Conservation (phyloP, 2,797 vertebrate species). For the Sus cebifrons region DNA sequence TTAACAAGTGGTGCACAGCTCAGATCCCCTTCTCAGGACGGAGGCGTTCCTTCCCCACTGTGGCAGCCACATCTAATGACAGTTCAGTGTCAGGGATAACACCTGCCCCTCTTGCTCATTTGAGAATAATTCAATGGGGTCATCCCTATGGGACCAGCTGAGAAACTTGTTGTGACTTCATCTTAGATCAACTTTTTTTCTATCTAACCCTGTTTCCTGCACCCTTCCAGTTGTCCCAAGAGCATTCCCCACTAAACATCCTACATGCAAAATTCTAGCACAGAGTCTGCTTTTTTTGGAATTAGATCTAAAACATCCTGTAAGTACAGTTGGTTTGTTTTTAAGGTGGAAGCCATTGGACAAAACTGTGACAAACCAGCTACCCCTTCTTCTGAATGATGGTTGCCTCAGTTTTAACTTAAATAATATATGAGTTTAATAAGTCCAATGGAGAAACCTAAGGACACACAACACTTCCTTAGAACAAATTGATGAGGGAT, state of each 20-base stretch:
- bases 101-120: background rate
- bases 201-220: background rate
- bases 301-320: background rate
- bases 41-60: background rate
- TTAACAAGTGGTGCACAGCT: background rate
- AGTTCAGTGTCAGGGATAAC: background rate
- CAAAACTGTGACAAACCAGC: background rate
- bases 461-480: background rate
- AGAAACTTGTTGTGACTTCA: background rate
- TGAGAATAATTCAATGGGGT: background rate
- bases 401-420: background rate
- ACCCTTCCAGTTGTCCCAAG: background rate
- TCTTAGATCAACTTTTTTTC: background rate
- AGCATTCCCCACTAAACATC: background rate
- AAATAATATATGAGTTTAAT: background rate
- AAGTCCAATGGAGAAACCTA: background rate
- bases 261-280: background rate
- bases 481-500: background rate
- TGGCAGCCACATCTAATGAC: background rate
- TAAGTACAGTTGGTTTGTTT: background rate
- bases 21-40: background rate
- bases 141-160: background rate
- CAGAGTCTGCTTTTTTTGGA: constrained; percentile 16
- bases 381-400: constrained; percentile 8
- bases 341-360: background rate